Evolutionary conservation across 2,113 vertebrate species (phyloP).

Genomic region (Gasterosteus nipponicus): DNA sequence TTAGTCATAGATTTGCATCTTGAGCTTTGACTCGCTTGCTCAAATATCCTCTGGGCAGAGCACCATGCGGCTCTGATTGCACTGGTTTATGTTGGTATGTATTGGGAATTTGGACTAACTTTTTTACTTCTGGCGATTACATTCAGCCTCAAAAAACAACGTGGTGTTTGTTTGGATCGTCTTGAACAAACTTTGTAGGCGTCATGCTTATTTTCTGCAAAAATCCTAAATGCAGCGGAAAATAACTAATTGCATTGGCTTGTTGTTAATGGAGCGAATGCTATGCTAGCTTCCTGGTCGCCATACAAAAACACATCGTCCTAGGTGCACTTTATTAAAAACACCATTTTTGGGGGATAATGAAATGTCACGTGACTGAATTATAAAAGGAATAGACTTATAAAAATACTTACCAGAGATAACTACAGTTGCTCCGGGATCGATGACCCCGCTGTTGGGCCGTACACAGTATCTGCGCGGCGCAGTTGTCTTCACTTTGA

Average conservation of each 20-base stretch:
- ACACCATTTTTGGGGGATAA: background rate
- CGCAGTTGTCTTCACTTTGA: constrained; percentile 99
- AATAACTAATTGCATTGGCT: background rate
- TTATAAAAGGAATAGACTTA: no score
- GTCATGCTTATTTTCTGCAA: background rate
- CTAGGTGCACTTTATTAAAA: background rate
- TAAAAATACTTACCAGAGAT: constrained; percentile 87
- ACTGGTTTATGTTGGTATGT: no score
- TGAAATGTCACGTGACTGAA: background rate
- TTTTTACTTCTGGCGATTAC: no score
- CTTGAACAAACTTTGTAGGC: background rate
- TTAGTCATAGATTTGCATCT: no score
- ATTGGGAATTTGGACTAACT: no score
- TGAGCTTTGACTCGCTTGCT: no score
- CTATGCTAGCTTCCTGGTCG: background rate
- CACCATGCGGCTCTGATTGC: no score
- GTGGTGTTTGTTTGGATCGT: no score
- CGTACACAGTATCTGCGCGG: constrained; percentile 98
- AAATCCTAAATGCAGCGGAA: background rate
- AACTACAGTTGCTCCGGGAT: constrained; percentile 87
- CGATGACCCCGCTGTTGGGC: constrained; percentile 96
- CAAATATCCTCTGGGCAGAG: no score
- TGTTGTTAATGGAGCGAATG: background rate
- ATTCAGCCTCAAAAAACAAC: no score
- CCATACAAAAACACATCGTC: background rate